phyloP scores from a whole-genome alignment of 2,113 vertebrate species.

The Hylia prasina region DNA sequence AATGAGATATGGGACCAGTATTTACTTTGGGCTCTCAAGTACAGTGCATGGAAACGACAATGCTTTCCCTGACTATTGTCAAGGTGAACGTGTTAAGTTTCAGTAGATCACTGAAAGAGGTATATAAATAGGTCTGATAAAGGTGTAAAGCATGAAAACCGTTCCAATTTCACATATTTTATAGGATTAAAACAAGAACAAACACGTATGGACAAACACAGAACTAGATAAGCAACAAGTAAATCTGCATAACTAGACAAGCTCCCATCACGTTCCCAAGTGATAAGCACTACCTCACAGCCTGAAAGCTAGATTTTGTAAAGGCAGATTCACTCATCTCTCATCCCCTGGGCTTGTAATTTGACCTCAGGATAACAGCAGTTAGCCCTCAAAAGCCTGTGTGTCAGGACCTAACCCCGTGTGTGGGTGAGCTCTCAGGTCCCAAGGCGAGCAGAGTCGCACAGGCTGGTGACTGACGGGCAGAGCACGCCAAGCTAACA shows the following conservation, averaged over 20 bases:
- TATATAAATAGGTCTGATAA: neutral
- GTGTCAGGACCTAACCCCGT: neutral
- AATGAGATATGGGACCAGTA: neutral
- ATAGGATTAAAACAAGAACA: neutral
- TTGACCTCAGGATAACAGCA: neutral
- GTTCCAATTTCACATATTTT: neutral
- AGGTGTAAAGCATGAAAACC: neutral
- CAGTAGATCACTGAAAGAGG: neutral
- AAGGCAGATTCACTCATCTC: neutral
- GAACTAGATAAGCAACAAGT: neutral
- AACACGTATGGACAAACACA: neutral
- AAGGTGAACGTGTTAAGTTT: neutral
- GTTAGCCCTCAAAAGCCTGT: neutral
- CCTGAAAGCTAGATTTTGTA: neutral
- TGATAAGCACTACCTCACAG: neutral
- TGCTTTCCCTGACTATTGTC: neutral
- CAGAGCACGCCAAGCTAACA: neutral
- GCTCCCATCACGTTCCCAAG: neutral
- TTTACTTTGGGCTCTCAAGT: neutral
- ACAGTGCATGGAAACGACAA: neutral
- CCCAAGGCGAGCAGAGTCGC: rapidly evolving
- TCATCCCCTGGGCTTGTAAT: neutral
- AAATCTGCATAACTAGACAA: neutral
- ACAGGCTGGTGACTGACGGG: rapidly evolving
- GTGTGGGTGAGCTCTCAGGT: rapidly evolving